A percentile compares a stretch with the other conserved stretches of the same genome.
Conservation (phyloP, 2,797 vertebrate species). For the Sebastes wilsoni region DNA sequence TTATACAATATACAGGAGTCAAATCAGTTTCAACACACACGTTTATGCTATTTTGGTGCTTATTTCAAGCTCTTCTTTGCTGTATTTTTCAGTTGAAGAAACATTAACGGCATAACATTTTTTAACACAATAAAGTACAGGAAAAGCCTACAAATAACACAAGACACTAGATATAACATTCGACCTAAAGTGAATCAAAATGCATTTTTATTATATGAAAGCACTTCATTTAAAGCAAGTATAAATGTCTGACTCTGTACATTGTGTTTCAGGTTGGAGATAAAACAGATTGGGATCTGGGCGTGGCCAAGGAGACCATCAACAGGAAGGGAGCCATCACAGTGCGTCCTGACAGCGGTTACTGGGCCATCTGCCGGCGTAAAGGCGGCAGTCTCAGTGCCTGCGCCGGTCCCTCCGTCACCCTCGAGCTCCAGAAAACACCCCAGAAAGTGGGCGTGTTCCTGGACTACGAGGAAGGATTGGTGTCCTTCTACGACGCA, state of each 20-base stretch:
- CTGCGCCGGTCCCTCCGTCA: slow-evolving; percentile 50
- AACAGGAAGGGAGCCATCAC: slow-evolving; percentile 78
- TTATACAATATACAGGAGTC: no score
- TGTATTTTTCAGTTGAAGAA: no score
- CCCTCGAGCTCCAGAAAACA: slow-evolving; percentile 35
- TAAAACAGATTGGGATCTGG: slow-evolving; percentile 84
- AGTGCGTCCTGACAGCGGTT: slow-evolving; percentile 67
- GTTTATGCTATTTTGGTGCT: no score
- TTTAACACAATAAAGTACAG: neutral
- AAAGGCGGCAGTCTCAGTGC: slow-evolving; percentile 62
- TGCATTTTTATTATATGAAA: neutral
- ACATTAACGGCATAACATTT: no score
- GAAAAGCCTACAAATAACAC: no score
- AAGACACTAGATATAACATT: no score
- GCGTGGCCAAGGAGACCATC: slow-evolving; percentile 77
- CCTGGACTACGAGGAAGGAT: slow-evolving; percentile 70
- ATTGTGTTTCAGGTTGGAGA: slow-evolving; percentile 49
- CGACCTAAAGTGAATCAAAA: neutral
- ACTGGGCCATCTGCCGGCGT: slow-evolving; percentile 74
- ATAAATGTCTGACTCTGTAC: neutral
- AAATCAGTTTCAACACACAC: no score
- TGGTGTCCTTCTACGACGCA: slow-evolving; percentile 74
- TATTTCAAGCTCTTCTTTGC: no score
- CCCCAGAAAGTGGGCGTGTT: slow-evolving; percentile 71
- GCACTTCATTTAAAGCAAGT: neutral